Conservation (phyloP, 2,113 vertebrate species). For the Rhynchopsitta pachyrhyncha region DNA sequence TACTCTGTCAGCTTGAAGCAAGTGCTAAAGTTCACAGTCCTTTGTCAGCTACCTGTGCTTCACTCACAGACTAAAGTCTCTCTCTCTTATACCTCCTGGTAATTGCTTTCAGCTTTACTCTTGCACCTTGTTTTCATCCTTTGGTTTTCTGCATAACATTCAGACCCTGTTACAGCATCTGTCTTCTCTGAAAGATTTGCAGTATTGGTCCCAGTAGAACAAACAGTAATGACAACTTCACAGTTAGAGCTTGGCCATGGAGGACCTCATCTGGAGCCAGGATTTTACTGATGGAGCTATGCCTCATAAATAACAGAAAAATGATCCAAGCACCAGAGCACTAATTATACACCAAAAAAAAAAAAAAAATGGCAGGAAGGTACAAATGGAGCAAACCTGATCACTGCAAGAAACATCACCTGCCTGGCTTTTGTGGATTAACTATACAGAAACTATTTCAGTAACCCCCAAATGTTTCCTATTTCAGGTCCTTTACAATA, state of each 20-base stretch:
- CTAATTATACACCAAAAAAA: not conserved
- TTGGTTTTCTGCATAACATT: not conserved
- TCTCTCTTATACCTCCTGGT: not conserved
- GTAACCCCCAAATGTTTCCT: not conserved
- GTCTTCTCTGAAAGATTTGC: not conserved
- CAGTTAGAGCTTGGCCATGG: rapidly evolving
- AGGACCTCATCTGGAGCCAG: not conserved
- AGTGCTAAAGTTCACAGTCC: not conserved
- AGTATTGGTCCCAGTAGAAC: not conserved
- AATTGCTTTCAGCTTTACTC: not conserved
- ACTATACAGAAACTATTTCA: not conserved
- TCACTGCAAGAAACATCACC: not conserved
- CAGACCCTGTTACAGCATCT: not conserved
- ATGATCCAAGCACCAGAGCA: not conserved
- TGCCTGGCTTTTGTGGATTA: not conserved
- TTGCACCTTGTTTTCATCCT: not conserved
- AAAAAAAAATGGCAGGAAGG: not conserved
- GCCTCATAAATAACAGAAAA: not conserved
- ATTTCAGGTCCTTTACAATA: not conserved
- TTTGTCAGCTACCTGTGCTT: not conserved
- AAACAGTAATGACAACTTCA: not conserved
- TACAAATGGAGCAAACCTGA: not conserved
- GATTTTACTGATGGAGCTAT: not conserved
- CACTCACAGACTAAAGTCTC: not conserved
- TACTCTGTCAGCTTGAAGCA: not conserved